phyloP scores from a whole-genome alignment of 2,888 invertebrate species.

The Himalopsyche anomala region DNA sequence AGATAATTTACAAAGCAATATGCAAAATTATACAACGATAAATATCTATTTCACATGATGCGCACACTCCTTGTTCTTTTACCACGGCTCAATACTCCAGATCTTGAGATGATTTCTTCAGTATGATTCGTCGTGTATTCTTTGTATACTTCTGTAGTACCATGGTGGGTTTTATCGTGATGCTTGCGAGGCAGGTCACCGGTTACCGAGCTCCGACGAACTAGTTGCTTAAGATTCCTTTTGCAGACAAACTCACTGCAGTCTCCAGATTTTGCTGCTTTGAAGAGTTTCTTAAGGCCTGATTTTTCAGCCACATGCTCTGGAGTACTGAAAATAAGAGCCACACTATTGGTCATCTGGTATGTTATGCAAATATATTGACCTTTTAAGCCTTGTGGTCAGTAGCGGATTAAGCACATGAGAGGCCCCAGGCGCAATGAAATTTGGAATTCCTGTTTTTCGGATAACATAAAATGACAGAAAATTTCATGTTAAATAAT shows the following conservation, averaged over 20 bases:
- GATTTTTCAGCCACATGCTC: slow-evolving; percentile 68
- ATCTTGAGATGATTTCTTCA: not conserved
- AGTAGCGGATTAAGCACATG: too few relatives aligned
- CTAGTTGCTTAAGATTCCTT: slow-evolving; percentile 27
- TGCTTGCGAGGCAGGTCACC: not conserved
- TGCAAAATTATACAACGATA: not conserved
- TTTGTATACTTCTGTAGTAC: not conserved
- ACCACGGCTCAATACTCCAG: not conserved
- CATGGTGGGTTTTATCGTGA: not conserved
- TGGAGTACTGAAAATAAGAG: slow-evolving; percentile 68
- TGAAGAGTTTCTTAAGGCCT: slow-evolving; percentile 69
- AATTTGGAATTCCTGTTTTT: too few relatives aligned
- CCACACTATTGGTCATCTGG: not conserved
- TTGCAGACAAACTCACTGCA: slow-evolving; percentile 69
- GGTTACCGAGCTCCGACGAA: not conserved
- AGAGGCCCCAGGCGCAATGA: too few relatives aligned
- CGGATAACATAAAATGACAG: too few relatives aligned
- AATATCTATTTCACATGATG: not conserved
- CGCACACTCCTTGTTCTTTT: slow-evolving; percentile 16
- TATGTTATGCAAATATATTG: too few relatives aligned
- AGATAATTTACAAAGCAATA: too few relatives aligned
- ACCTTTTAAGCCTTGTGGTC: too few relatives aligned
- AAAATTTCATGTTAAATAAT: too few relatives aligned
- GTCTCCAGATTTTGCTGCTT: slow-evolving; percentile 69
- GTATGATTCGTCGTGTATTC: not conserved